These are phyloP conservation scores for Mimumesa dahlbomi DNA, from an alignment of 2,888 invertebrate species.

Conservation along the genomic window DNA sequence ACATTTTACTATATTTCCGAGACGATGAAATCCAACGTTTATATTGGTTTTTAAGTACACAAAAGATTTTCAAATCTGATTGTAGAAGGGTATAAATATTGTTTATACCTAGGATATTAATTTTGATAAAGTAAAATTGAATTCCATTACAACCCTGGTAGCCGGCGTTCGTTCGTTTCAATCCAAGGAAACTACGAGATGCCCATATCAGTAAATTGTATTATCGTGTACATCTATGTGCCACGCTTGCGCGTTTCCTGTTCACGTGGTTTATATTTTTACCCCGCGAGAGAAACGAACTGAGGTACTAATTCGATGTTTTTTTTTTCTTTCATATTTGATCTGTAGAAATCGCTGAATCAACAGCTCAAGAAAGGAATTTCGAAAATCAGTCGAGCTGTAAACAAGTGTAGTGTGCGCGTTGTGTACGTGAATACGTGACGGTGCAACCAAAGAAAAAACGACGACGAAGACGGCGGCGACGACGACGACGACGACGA, in stretches of 20 bases:
- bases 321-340: slow-evolving; percentile 46
- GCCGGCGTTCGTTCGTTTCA: neutral
- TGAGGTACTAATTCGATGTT: slow-evolving; percentile 43
- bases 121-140: no score
- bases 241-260: slow-evolving; percentile 14
- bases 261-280: slow-evolving; percentile 6
- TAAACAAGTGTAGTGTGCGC: slow-evolving; percentile 34
- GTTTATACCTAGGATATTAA: no score
- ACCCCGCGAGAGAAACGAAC: slow-evolving; percentile 3
- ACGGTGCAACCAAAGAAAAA: slow-evolving; percentile 37
- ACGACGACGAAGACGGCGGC: neutral
- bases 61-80: no score
- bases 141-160: no score
- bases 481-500: neutral
- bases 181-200: neutral
- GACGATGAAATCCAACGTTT: no score
- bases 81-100: no score
- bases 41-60: no score
- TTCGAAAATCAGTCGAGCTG: slow-evolving; percentile 24
- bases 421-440: slow-evolving; percentile 42
- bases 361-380: slow-evolving; percentile 40
- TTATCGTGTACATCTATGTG: slow-evolving; percentile 2
- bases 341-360: slow-evolving; percentile 55
- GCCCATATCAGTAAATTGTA: neutral
- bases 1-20: no score